Base-by-base conservation (phyloP, 2,113 vertebrate genomes). In the Lota lota region DNA sequence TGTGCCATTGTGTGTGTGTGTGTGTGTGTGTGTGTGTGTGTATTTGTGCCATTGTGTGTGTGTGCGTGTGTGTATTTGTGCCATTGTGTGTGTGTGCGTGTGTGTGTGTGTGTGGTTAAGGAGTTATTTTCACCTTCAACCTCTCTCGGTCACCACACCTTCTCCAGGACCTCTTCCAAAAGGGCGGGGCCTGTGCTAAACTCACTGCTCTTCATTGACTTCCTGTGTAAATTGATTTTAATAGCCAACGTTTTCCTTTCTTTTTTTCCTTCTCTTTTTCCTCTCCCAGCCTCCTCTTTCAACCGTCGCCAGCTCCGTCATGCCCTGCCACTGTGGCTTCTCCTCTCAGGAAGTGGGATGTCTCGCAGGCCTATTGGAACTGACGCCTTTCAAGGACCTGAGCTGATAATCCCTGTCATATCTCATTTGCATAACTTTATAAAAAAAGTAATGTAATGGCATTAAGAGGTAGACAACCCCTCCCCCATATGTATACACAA, bases 391-490 rank as follows among this genome's bases (percentile, higher is more conserved):
- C 85, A 86, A 87, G 75, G 89, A 88, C 89, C 90, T 89, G 88
- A 88, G 85, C 88, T 92, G 89, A 91, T 92, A 90, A 91, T 91
- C 89, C 89, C 84, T 86, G 83, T 90, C 89, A 89, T 91, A 90
- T 90, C 89, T 87, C 77, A 88, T 93, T 89, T 92, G 88, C 89
- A 92, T 90, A 93, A 86, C 78, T 85, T 88, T 90, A 88, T 91
- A 92, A 90, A 91, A 92, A 90, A 90, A 84, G 83, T 87, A 91
- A 91, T 85, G 88, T 89, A 90, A 91, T 90, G 85, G 85, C 88
- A 90, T 90, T 90, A 90, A 86, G 86, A 76, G 84, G 88, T 83
- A 83, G 83, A 82, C 59, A 76, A 64, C 77, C 70, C 78, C 70
- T 80, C 79, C 76, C 79, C 64, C 80, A 88, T 86, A 78, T 85